Percentiles rank a stretch among this genome's conserved stretches.
Conservation (phyloP, 2,113 vertebrate genomes). For the Oryzias javanicus region DNA sequence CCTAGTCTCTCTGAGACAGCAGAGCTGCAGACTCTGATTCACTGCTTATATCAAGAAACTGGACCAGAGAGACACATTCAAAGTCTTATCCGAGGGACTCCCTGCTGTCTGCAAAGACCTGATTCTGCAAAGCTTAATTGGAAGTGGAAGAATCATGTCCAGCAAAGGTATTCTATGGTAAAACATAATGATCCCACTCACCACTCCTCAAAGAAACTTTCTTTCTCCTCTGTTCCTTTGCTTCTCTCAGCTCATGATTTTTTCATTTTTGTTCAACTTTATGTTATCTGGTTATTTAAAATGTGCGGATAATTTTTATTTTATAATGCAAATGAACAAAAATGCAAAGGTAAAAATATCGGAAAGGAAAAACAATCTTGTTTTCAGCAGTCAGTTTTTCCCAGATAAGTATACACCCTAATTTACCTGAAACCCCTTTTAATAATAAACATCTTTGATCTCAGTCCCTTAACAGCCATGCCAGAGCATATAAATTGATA, state of each 20-base stretch:
- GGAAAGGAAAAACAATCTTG: background rate
- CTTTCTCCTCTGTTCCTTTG: conserved; percentile 20
- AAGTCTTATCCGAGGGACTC: conserved; percentile 55
- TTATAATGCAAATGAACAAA: background rate
- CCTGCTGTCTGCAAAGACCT: conserved; percentile 46
- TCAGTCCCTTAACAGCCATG: conserved; percentile 30
- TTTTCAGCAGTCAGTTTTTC: conserved; percentile 41
- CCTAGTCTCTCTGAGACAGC: conserved; percentile 31
- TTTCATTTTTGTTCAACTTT: conserved; percentile 9
- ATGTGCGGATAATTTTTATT: background rate
- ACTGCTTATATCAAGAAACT: conserved; percentile 66
- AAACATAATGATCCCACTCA: conserved; percentile 46
- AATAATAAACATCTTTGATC: conserved; percentile 20
- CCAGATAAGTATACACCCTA: conserved; percentile 17
- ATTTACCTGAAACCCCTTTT: conserved; percentile 26
- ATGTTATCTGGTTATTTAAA: background rate
- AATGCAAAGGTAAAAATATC: too few species aligned
- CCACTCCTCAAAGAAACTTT: conserved; percentile 23
- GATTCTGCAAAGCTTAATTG: conserved; percentile 71
- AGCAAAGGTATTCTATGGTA: conserved; percentile 42
- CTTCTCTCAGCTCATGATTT: conserved; percentile 6
- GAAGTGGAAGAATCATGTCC: conserved; percentile 58
- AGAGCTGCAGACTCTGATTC: conserved; percentile 44
- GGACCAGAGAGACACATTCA: conserved; percentile 68
- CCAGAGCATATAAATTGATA: conserved; percentile 48